Evolutionary conservation across 1,140 invertebrate genomes (phyloP), one percentile per base, ranked within the genome.

Genomic region (Mya arenaria): DNA sequence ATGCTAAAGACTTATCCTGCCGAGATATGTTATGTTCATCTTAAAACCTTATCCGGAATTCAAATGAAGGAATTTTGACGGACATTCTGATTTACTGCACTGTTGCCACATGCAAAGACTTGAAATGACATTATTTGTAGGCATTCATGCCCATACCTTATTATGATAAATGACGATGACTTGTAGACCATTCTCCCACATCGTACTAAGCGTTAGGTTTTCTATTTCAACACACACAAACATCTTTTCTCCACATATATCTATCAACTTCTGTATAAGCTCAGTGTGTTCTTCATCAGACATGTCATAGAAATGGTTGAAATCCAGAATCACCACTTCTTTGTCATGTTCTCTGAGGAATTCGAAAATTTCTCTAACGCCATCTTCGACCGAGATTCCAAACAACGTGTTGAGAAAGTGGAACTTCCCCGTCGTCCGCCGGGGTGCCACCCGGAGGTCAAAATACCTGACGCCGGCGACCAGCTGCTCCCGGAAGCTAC

Each of bases 341-440:
- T 94, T 93, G 1, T 94, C 94, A 92, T 97, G 95, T 5, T 86
- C 86, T 4, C 94, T 92, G 4, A 97, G 89, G 93, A 96, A 97
- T 1, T 55, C 48, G 23, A 94, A 93, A 0, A 97, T 93, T 90
- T 96, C 93, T 37, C 93, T 77, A 2, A 97, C 90, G 0, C 95
- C 94, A 36, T 94, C 90, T 32, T 92, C 93, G 30, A 97, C 94
- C 86, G 95, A 94, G 60, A 94, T 94, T 0, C 96, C 96, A 90
- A 95, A 97, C 0, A 97, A 90, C 0, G 95, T 96, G 90, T 97
- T 96, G 0, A 96, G 94, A 86, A 97, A 95, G 88, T 95, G 96
- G 56, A 96, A 94, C 3, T 95, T 92, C 0, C 93, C 91, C 6
- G 94, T 93, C 6, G 92, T 92, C 10, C 91, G 82, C 86, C 95